These are phyloP conservation scores for Glyphotaelius pellucidus DNA, from an alignment of 2,888 invertebrate genomes.

Conservation along the genomic window DNA sequence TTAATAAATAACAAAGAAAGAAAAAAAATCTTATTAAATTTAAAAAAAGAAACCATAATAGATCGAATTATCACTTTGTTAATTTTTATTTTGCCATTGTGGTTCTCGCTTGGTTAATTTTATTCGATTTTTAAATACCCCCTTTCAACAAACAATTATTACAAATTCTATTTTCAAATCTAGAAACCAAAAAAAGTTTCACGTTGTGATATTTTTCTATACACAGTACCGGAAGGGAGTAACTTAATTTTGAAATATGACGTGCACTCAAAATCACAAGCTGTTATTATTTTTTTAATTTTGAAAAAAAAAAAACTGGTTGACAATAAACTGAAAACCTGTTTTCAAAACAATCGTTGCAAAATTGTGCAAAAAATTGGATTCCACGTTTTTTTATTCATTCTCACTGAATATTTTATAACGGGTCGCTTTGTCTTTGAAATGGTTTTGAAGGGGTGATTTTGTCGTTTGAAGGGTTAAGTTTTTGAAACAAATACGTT, in stretches of 20 bases:
- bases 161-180: slow-evolving; percentile 2
- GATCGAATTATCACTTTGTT: background rate
- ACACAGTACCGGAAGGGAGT: slow-evolving; percentile 13
- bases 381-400: slow-evolving; percentile 31
- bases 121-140: background rate
- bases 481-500: background rate
- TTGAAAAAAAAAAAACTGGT: slow-evolving; percentile 43
- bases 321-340: slow-evolving; percentile 46
- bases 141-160: background rate
- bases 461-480: slow-evolving; percentile 7
- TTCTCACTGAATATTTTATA: slow-evolving; percentile 25
- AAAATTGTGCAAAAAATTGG: slow-evolving; percentile 47
- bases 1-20: background rate
- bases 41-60: background rate
- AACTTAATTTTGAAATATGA: background rate
- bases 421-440: slow-evolving; percentile 28
- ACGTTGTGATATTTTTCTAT: slow-evolving; percentile 12
- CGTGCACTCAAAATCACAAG: slow-evolving; percentile 43
- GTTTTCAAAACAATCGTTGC: slow-evolving; percentile 52
- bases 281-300: slow-evolving; percentile 50
- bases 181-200: slow-evolving; percentile 22
- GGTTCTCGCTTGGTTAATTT: slow-evolving; percentile 30
- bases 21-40: background rate
- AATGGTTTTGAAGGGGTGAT: slow-evolving; percentile 8
- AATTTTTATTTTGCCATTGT: slow-evolving; percentile 16